A percentile compares a stretch with the other conserved stretches of the same genome.
Evolutionary conservation across 2,797 vertebrate species (phyloP).

Genomic region (Otolemur crassicaudatus): DNA sequence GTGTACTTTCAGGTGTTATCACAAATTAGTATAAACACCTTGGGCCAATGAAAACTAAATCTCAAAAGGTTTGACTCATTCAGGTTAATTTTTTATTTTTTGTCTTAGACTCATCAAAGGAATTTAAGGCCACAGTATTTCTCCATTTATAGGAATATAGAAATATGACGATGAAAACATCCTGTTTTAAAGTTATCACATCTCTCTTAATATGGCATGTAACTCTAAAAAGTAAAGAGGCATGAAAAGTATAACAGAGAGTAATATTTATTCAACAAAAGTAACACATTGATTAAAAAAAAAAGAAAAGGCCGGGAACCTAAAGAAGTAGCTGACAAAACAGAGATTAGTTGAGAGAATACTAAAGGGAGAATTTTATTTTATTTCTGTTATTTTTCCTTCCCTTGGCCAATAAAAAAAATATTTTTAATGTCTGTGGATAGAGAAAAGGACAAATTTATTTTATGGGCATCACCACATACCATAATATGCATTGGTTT

Average conservation of each 20-base stretch:
- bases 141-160: background rate
- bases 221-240: slow-evolving; percentile 22
- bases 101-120: background rate
- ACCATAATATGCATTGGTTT: background rate
- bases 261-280: background rate
- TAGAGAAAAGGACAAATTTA: slow-evolving; percentile 9
- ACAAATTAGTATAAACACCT: background rate
- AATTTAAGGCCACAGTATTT: background rate
- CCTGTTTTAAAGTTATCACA: slow-evolving; percentile 32
- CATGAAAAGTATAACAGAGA: background rate
- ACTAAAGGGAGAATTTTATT: background rate
- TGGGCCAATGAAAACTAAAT: background rate
- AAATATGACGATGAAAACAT: background rate
- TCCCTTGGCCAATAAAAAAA: background rate
- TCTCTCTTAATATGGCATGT: background rate
- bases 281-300: background rate
- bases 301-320: background rate
- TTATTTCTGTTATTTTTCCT: slow-evolving; percentile 19
- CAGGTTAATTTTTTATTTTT: background rate
- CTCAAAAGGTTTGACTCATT: background rate
- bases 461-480: background rate
- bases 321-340: background rate
- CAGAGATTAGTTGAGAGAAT: background rate
- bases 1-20: background rate
- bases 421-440: background rate